Conservation (phyloP, 2,113 vertebrate genomes). For the Dipodomys stephensi region DNA sequence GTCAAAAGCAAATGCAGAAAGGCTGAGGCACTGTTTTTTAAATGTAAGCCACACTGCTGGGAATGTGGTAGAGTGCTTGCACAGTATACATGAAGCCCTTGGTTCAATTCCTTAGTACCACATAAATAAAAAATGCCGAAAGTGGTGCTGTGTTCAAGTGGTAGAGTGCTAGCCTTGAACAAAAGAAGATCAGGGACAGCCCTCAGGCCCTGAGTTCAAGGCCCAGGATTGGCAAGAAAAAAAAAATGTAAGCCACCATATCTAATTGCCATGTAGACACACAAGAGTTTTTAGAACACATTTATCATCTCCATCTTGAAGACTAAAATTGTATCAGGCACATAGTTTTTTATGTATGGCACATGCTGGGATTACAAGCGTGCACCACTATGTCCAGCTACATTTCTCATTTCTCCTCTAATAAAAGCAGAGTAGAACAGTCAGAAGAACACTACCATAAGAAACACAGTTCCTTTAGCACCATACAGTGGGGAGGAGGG, state of each 20-base stretch:
- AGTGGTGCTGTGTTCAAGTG: too few species aligned
- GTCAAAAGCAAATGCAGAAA: too few species aligned
- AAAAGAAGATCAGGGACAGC: too few species aligned
- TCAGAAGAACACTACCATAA: background rate
- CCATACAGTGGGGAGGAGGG: background rate
- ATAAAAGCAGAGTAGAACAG: background rate
- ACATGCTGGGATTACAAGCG: too few species aligned
- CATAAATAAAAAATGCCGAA: too few species aligned
- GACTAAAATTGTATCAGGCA: background rate
- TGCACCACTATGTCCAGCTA: too few species aligned
- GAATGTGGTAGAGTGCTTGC: too few species aligned
- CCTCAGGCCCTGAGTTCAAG: too few species aligned
- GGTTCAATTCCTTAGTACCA: too few species aligned
- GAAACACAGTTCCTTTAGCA: background rate
- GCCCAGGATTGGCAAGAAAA: too few species aligned
- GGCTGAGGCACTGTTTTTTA: background rate
- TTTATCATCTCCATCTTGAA: background rate
- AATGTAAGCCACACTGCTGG: background rate
- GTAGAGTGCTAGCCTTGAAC: too few species aligned
- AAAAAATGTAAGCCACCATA: background rate
- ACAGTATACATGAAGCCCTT: too few species aligned
- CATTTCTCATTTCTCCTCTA: background rate
- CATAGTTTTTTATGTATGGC: background rate
- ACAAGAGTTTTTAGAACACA: background rate
- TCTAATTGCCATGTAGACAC: constrained; percentile 17